Evolutionary conservation across 2,888 invertebrate species (phyloP).

Genomic region (Agrochola litura): DNA sequence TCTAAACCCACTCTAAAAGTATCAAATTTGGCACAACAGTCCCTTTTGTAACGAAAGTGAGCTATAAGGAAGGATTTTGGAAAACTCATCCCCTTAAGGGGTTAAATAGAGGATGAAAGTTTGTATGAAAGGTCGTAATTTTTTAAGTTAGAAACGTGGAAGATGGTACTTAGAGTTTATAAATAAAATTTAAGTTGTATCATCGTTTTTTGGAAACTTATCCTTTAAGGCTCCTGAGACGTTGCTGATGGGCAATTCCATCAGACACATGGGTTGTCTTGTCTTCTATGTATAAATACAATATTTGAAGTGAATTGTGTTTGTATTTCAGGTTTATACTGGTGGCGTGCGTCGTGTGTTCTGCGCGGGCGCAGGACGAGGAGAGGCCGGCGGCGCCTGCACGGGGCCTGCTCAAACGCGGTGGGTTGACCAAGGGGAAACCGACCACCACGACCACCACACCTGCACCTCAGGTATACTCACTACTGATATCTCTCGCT

Average conservation of each 20-base stretch:
- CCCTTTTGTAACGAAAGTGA: neutral
- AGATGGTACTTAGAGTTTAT: neutral
- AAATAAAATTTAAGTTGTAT: neutral
- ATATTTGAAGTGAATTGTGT: slow-evolving; percentile 12
- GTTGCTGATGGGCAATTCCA: neutral
- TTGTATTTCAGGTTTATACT: slow-evolving; percentile 81
- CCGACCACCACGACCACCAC: slow-evolving; percentile 85
- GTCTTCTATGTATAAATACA: neutral
- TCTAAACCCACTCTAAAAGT: neutral
- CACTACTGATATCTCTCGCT: neutral
- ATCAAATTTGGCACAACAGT: neutral
- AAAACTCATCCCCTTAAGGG: neutral
- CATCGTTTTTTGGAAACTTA: neutral
- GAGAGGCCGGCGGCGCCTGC: slow-evolving; percentile 75
- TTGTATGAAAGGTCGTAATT: neutral
- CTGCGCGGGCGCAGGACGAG: slow-evolving; percentile 81
- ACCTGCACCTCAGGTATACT: slow-evolving; percentile 81
- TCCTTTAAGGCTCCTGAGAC: neutral
- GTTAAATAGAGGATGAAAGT: neutral
- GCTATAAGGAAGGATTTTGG: neutral
- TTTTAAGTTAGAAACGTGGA: too few relatives aligned
- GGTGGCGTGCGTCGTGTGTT: slow-evolving; percentile 79
- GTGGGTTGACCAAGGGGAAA: slow-evolving; percentile 80
- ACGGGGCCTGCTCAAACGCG: slow-evolving; percentile 83
- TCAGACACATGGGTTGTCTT: too few relatives aligned